Conservation (phyloP, 2,113 vertebrate genomes). For the Nestor notabilis region DNA sequence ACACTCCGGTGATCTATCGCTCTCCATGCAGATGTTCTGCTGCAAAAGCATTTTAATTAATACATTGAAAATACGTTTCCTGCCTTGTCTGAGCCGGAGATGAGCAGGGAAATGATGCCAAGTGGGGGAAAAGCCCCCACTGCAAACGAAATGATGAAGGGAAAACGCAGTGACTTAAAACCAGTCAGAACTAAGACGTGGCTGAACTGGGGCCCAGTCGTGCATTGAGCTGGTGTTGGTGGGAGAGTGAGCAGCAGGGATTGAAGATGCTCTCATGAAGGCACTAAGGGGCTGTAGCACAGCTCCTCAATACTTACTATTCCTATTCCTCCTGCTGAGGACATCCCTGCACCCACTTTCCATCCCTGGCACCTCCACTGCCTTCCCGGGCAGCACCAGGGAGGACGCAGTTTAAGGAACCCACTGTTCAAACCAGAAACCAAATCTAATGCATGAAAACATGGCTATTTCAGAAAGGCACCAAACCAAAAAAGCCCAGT, state of each 20-base stretch:
- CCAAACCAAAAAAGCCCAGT: background rate
- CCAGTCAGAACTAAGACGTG: background rate
- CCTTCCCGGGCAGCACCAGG: background rate
- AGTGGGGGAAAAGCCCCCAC: constrained; percentile 27
- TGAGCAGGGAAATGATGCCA: background rate
- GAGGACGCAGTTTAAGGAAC: background rate
- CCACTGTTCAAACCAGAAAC: background rate
- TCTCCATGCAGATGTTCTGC: constrained; percentile 69
- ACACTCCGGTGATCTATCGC: constrained; percentile 54
- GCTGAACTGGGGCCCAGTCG: background rate
- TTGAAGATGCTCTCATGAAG: background rate
- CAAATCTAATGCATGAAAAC: background rate
- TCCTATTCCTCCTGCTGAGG: background rate
- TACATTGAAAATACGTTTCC: constrained; percentile 63
- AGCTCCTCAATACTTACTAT: background rate
- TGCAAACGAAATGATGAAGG: background rate
- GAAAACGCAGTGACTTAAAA: background rate
- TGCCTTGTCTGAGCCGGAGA: constrained; percentile 46
- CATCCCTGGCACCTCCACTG: background rate
- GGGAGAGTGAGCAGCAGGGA: background rate
- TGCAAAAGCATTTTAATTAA: constrained; percentile 70
- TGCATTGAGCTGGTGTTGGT: background rate
- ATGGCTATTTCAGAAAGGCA: background rate
- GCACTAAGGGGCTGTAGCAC: fast-evolving
- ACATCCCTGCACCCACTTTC: background rate